Conservation (phyloP, 2,113 vertebrate species). For the Bubo scandiacus region DNA sequence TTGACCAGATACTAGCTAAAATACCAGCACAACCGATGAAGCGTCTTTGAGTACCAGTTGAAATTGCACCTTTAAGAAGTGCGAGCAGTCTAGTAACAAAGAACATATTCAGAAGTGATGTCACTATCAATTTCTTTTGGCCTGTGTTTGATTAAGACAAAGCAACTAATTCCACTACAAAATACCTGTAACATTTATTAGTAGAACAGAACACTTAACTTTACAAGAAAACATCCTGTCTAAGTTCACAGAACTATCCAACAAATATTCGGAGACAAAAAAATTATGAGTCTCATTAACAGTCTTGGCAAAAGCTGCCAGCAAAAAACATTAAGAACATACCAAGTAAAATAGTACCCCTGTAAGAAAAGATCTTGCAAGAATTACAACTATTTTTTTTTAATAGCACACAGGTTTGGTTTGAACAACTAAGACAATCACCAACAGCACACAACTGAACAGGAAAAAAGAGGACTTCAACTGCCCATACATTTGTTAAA, state of each 20-base stretch:
- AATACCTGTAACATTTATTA: background rate
- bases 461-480: background rate
- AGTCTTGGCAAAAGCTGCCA: background rate
- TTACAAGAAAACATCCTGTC: background rate
- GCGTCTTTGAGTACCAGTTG: background rate
- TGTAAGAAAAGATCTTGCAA: background rate
- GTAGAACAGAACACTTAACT: background rate
- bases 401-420: background rate
- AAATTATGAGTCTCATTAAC: background rate
- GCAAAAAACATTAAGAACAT: background rate
- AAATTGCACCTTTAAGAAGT: background rate
- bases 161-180: background rate
- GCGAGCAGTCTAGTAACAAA: background rate
- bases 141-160: background rate
- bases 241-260: background rate
- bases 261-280: background rate
- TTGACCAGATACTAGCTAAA: background rate
- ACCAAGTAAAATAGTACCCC: background rate
- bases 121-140: background rate
- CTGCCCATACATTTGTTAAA: background rate
- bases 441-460: background rate
- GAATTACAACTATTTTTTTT: background rate
- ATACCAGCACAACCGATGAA: background rate
- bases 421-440: background rate
- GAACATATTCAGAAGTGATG: background rate